A percentile compares a stretch with the other conserved stretches of the same genome.
Evolutionary conservation across 2,797 vertebrate species (phyloP).

Genomic region (Hypotaenidia philippensis): DNA sequence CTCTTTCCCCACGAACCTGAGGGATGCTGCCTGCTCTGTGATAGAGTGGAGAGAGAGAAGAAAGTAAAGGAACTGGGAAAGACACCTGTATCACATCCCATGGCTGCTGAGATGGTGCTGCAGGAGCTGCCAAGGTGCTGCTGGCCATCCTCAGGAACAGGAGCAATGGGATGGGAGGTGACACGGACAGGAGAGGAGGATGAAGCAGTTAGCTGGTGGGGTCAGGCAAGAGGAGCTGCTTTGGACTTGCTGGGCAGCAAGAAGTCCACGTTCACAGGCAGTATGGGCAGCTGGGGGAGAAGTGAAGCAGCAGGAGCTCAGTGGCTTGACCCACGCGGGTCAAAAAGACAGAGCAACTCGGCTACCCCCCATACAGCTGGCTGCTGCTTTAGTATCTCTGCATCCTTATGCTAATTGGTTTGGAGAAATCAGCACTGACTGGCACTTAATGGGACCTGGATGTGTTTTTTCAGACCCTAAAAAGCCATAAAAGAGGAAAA

Average conservation of each 20-base stretch:
- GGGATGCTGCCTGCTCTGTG: neutral
- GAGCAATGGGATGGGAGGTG: neutral
- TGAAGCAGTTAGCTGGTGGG: neutral
- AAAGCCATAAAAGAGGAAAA: neutral
- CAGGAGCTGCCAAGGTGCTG: neutral
- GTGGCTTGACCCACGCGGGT: neutral
- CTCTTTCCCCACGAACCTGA: neutral
- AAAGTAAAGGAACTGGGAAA: neutral
- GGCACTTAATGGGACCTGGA: neutral
- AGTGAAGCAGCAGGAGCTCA: neutral
- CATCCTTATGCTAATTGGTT: neutral
- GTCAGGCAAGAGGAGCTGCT: fast-evolving
- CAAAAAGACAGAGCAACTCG: neutral
- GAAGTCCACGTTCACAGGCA: neutral
- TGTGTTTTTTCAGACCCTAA: neutral
- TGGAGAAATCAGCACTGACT: neutral
- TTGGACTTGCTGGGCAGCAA: neutral
- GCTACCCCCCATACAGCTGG: neutral
- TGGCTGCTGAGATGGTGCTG: neutral
- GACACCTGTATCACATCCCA: neutral
- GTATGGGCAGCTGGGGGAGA: neutral
- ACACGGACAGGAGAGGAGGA: neutral
- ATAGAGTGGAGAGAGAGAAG: neutral
- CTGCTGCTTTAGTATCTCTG: neutral
- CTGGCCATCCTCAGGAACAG: neutral